Evolutionary conservation across 2,113 vertebrate species (phyloP), one percentile per base, ranked within the genome.

Genomic region (Dermatemys mawii): DNA sequence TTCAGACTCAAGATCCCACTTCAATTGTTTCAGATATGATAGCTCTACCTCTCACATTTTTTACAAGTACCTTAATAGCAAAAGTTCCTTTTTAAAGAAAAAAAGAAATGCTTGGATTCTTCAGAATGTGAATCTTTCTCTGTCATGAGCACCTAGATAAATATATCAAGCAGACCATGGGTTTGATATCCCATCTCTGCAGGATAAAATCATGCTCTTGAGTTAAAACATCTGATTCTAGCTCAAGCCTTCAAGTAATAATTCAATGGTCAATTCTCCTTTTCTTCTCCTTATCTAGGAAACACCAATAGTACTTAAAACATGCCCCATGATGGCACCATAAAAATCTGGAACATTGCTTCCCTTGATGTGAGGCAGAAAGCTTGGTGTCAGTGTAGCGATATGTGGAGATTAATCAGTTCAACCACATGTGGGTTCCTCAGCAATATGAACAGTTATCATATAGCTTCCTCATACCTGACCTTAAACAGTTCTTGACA

Each of bases 251-350:
- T 79, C 11, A 32, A 93, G 21, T 2, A 16, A 17, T 84, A 32
- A 6, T 80, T 50, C 78, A 35, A 5, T 16, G 32, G 3, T 2
- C 75, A 86, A 2, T 8, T 80, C 81, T 81, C n/a, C 9, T 55
- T 67, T 86, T 35, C 44, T 35, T 82, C 63, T 48, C 84, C 7
- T 38, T 32, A 41, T 21, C 46, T 27, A 84, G 2, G 21, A 78
- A 88, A 44, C 22, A 41, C 88, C 21, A 83, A 92, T 87, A 92
- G 4, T 83, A 91, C 57, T 84, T 41, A 38, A 48, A 86, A 90
- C 26, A 88, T 49, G 81, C 97, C 95, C 96, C 95, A 88, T 93
- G 94, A 75, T 94, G 94, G 93, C 92, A 95, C 70, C 67, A 88
- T 67, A 91, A 94, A 97, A 90, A 95, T 5, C 90, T 81, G 53